Base-by-base conservation (phyloP, 2,113 vertebrate genomes). In the Garra rufa region DNA sequence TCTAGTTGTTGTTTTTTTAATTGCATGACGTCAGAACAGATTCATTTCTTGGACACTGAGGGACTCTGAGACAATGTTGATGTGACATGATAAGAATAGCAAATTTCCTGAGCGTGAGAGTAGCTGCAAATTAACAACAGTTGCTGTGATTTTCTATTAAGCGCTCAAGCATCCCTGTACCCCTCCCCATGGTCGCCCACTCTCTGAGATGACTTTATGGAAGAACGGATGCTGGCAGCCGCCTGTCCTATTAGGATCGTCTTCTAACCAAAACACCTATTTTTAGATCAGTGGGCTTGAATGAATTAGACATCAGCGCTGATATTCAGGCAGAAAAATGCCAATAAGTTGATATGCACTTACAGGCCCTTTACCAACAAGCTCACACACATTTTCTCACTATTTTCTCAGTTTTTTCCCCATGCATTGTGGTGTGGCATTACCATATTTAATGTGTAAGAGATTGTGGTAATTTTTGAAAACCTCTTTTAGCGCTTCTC, bases 231-330 rank as follows among this genome's bases (percentile, higher is more conserved):
- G 41, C 78, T 77, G 28, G 21, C 52, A 26, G 17, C 46, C 21
- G 30, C 26, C 44, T 6, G 21, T 17, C 24, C 11, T 52, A 38
- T 74, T 65, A 38, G 21, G 24, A 43, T 13, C 67, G 4, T 75
- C 85, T 55, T 67, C 46, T 28, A 80, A 75, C 69, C 50, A 83
- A 81, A 26, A 59, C 67, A 48, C 8, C 26, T 75, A 79, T 87
- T 83, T 86, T 75, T 69, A 83, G 41, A 76, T 76, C 30, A 34
- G 75, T 76, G 41, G 59, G 26, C 55, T 43, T 87, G 73, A 74
- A 85, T 83, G 61, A 82, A 57, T 82, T 71, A 34, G 52, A 70
- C 61, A 50, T 59, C 41, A 83, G 10, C 1, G 73, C 34, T 59
- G 74, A 70, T 69, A 43, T 59, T 41, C 19, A 65, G 57, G 30